A percentile compares a stretch with the other conserved stretches of the same genome.
Evolutionary conservation across 2,888 invertebrate species (phyloP).

Genomic region (Julus scandinavius): DNA sequence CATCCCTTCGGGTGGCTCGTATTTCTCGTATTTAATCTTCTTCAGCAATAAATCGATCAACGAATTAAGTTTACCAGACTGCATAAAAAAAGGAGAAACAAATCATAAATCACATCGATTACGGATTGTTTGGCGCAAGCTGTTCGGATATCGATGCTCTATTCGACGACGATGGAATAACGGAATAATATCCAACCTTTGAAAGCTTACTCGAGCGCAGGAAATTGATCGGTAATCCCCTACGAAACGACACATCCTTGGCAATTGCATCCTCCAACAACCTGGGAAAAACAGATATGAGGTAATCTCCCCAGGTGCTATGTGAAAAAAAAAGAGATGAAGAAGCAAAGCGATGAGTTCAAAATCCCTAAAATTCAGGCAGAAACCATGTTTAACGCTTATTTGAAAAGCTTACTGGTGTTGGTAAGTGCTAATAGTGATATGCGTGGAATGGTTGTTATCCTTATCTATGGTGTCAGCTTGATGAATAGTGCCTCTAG

Average conservation of each 20-base stretch:
- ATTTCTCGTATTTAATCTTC: slow-evolving; percentile 57
- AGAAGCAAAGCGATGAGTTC: not conserved
- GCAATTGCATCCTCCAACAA: slow-evolving; percentile 58
- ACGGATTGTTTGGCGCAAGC: not conserved
- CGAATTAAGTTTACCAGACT: slow-evolving; percentile 57
- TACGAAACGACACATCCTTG: slow-evolving; percentile 56
- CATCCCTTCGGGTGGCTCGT: slow-evolving; percentile 58
- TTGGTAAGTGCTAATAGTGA: slow-evolving; percentile 93
- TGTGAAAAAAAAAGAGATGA: not conserved
- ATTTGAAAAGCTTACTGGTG: slow-evolving; percentile 37
- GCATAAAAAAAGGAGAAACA: not conserved
- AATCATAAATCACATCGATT: not conserved
- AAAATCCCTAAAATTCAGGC: not conserved
- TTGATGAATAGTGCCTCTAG: slow-evolving; percentile 86
- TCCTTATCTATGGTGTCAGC: slow-evolving; percentile 75
- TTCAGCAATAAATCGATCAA: slow-evolving; percentile 56
- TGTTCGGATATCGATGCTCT: not conserved
- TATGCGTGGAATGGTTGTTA: slow-evolving; percentile 87
- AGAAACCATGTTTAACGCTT: not conserved
- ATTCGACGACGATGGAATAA: not conserved
- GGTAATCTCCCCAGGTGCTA: slow-evolving; percentile 59
- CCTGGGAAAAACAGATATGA: slow-evolving; percentile 58
- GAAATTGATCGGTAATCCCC: slow-evolving; percentile 59
- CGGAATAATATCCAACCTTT: slow-evolving; percentile 54
- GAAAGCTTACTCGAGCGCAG: slow-evolving; percentile 58